phyloP scores from a whole-genome alignment of 2,888 invertebrate species.

The Cheilosia soror region DNA sequence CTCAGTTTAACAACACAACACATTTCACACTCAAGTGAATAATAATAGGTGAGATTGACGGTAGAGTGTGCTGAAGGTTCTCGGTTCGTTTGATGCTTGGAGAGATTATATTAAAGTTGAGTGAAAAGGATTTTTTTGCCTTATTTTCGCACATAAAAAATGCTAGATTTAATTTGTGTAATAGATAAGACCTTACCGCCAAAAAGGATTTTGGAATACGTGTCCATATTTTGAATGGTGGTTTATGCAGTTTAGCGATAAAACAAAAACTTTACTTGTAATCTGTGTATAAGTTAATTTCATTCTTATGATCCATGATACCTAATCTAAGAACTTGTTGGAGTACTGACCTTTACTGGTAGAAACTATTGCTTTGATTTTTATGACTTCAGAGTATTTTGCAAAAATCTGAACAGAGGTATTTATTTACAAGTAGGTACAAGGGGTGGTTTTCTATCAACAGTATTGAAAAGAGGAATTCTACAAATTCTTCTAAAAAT shows the following conservation, averaged over 20 bases:
- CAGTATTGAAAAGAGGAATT: too few species aligned
- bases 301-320: too few species aligned
- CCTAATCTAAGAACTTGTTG: too few species aligned
- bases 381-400: too few species aligned
- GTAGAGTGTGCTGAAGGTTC: background rate
- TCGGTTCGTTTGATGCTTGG: slow-evolving; percentile 11
- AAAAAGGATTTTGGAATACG: background rate
- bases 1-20: slow-evolving; percentile 5
- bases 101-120: background rate
- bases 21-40: slow-evolving; percentile 41
- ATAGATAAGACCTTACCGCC: background rate
- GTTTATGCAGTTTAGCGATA: too few species aligned
- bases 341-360: too few species aligned
- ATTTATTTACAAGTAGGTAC: background rate
- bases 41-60: slow-evolving; percentile 36
- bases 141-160: background rate
- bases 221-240: too few species aligned
- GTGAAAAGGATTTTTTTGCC: background rate
- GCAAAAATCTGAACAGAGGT: too few species aligned
- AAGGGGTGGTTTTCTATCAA: background rate
- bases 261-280: too few species aligned
- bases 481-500: too few species aligned
- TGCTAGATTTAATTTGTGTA: background rate
- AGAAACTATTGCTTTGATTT: too few species aligned
- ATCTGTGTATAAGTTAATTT: too few species aligned